Evolutionary conservation across 2,113 vertebrate genomes (phyloP).

Genomic region (Nesospiza acunhae): DNA sequence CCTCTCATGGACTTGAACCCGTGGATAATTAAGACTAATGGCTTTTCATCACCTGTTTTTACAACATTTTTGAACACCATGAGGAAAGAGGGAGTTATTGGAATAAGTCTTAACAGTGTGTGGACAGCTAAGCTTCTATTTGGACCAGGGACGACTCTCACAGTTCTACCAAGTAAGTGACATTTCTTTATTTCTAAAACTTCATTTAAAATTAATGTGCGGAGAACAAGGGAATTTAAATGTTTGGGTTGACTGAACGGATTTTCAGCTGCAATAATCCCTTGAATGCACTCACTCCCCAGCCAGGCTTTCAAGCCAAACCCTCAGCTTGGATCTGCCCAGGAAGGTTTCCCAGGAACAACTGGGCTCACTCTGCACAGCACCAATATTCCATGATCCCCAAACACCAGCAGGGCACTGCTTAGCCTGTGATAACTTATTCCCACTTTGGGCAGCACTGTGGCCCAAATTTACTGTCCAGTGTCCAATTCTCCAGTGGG

Average conservation of each 20-base stretch:
- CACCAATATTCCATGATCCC: neutral
- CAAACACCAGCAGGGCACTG: neutral
- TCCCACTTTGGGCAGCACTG: neutral
- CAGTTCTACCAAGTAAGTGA: neutral
- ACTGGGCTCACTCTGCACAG: neutral
- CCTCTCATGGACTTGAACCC: neutral
- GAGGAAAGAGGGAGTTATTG: neutral
- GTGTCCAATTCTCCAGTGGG: neutral
- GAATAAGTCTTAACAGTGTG: neutral
- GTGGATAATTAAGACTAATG: neutral
- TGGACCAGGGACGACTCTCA: neutral
- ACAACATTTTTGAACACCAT: neutral
- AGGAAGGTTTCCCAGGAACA: neutral
- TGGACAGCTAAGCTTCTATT: fast-evolving
- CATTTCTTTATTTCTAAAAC: no score
- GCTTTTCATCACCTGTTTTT: neutral
- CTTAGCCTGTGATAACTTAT: neutral
- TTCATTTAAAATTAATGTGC: no score
- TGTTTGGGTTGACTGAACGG: no score
- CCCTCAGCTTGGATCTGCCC: neutral
- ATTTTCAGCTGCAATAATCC: no score
- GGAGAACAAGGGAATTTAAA: no score
- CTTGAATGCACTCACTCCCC: neutral
- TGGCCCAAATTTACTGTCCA: neutral
- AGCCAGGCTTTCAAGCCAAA: neutral